Conservation (phyloP, 2,888 invertebrate species). For the Tachina lurida region DNA sequence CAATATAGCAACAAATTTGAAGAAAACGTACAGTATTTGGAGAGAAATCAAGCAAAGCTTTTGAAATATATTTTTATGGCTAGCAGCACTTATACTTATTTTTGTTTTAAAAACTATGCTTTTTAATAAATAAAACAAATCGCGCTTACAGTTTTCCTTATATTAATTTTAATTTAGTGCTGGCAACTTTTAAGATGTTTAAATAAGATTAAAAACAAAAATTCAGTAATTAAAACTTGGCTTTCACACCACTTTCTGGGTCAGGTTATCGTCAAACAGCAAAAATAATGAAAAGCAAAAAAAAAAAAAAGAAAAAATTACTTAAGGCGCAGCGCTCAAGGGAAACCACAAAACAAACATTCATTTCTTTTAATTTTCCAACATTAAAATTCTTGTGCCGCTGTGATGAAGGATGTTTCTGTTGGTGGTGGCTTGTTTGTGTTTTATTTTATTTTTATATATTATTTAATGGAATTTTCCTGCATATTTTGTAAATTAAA, state of each 20-base stretch:
- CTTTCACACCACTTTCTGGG: slow-evolving; percentile 50
- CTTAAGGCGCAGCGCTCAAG: slow-evolving; percentile 55
- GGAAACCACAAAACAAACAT: slow-evolving; percentile 38
- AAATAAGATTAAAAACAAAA: slow-evolving; percentile 34
- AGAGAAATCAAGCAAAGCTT: too few relatives aligned
- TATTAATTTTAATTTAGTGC: slow-evolving; percentile 24
- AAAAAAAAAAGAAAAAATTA: slow-evolving; percentile 21
- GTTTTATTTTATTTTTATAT: not conserved
- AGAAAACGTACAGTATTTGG: too few relatives aligned
- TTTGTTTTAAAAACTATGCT: not conserved
- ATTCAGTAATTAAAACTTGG: slow-evolving; percentile 48
- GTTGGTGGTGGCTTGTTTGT: slow-evolving; percentile 8
- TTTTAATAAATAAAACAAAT: not conserved
- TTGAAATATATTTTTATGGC: not conserved
- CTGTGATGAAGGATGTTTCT: slow-evolving; percentile 13
- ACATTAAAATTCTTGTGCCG: slow-evolving; percentile 31
- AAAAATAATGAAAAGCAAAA: slow-evolving; percentile 1
- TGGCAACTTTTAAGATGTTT: slow-evolving; percentile 5
- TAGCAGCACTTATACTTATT: not conserved
- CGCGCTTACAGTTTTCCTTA: not conserved
- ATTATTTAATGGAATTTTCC: slow-evolving; percentile 41
- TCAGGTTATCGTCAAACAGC: slow-evolving; percentile 53
- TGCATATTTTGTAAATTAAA: not conserved
- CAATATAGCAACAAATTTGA: too few relatives aligned
- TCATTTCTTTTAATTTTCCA: slow-evolving; percentile 28